Evolutionary conservation across 1,140 invertebrate species (phyloP).

Genomic region (Heliconius himera): DNA sequence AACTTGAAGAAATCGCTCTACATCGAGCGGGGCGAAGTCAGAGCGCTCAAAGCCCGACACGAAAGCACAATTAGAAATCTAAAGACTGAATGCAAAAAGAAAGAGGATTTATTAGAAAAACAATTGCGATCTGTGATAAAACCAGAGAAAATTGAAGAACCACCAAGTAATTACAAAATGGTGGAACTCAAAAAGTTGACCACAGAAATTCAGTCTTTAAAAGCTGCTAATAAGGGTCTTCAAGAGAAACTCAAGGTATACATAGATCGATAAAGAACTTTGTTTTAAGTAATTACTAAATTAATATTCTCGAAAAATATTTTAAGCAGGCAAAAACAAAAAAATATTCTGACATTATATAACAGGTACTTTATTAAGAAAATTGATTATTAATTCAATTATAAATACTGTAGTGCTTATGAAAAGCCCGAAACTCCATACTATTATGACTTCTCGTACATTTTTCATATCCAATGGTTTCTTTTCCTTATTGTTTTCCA

Average conservation of each 20-base stretch:
- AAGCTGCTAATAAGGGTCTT: slow-evolving; percentile 77
- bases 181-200: slow-evolving; percentile 68
- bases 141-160: slow-evolving; percentile 59
- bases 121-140: slow-evolving; percentile 67
- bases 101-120: slow-evolving; percentile 76
- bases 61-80: slow-evolving; percentile 71
- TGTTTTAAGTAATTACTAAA: too few species aligned
- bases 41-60: slow-evolving; percentile 76
- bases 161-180: slow-evolving; percentile 52
- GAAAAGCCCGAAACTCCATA: slow-evolving; percentile 54
- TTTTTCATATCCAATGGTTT: slow-evolving; percentile 58
- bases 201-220: slow-evolving; percentile 78
- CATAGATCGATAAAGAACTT: neutral
- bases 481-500: slow-evolving; percentile 54
- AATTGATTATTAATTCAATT: slow-evolving; percentile 44
- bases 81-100: slow-evolving; percentile 78
- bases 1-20: slow-evolving; percentile 79
- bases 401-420: slow-evolving; percentile 56
- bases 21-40: slow-evolving; percentile 80
- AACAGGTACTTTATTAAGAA: slow-evolving; percentile 14
- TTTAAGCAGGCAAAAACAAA: neutral
- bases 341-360: neutral
- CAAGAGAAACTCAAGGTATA: slow-evolving; percentile 80
- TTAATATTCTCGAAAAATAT: neutral
- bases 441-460: slow-evolving; percentile 62